Conservation (phyloP, 1,140 invertebrate genomes). For the Neotoxoptera formosana region DNA sequence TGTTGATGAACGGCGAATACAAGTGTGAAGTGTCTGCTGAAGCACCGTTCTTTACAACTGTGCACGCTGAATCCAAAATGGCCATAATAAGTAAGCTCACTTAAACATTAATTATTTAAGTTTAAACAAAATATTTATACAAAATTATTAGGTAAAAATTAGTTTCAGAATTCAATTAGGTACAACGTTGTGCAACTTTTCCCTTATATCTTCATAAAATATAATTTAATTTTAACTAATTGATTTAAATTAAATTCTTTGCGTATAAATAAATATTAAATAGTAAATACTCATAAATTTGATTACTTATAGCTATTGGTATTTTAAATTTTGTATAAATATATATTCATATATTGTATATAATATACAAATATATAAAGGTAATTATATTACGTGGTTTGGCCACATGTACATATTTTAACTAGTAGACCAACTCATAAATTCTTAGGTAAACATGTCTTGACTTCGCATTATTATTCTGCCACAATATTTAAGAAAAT, state of each 20-base stretch:
- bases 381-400: not conserved
- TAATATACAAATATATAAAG: not conserved
- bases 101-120: not conserved
- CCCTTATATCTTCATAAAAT: not conserved
- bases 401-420: not conserved
- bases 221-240: conserved; percentile 2
- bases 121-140: not conserved
- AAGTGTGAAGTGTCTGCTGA: conserved; percentile 68
- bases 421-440: not conserved
- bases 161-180: not conserved
- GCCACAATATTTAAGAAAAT: not conserved
- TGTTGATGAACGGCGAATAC: conserved; percentile 65
- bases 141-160: conserved; percentile 1
- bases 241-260: not conserved
- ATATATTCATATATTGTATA: not conserved
- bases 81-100: conserved; percentile 77
- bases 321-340: not conserved
- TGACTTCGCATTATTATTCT: not conserved
- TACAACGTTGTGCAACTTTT: not conserved
- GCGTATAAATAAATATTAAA: not conserved
- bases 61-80: conserved; percentile 76
- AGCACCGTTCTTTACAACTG: conserved; percentile 77
- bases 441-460: not conserved
- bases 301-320: not conserved
- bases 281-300: not conserved